Evolutionary conservation across 2,888 invertebrate genomes (phyloP), one percentile per base, ranked within the genome.

Genomic region (Colostygia pectinataria): DNA sequence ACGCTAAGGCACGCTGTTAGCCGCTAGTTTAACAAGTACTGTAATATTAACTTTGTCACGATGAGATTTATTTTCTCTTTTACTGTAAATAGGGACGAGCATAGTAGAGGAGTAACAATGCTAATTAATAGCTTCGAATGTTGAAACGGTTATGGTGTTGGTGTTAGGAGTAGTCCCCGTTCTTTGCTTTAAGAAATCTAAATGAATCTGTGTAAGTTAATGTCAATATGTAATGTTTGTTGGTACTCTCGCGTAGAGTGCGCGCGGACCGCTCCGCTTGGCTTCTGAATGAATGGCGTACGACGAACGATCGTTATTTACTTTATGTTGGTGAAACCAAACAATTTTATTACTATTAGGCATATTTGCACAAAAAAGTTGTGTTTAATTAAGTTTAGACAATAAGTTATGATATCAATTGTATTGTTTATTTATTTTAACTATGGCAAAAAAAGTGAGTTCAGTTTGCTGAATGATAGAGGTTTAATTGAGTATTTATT

Each of bases 341-440:
- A 83, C 74, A 53, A 70, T 82, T 87, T 83, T 80, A 76, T 76
- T 84, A 89, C 81, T 85, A 82, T 87, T 89, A 89, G 87, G 87
- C 88, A 87, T 89, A 89, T 88, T 90, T 90, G 91, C 91, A 91
- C 91, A 91, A 91, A 90, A 75, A 90, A 85, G 90, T 90, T 91
- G 87, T 90, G 90, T 90, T 90, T 84, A 88, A 85, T 88, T 90
- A 90, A 90, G 89, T 89, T 89, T 90, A 90, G 90, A 90, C 91
- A 90, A 90, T 90, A 90, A 90, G 88, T 89, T 90, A 83, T 74
- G 64, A 86, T 87, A 88, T 88, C 83, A 85, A 61, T 87, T 84
- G 79, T 85, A 83, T 86, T 81, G 74, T 85, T 88, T 85, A 75
- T 61, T 74, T 85, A 74, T 58, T 74, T 89, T 80, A 74, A 85